These are phyloP conservation scores for Psittacara wagleri DNA, from an alignment of 2,113 vertebrate species.

Conservation along the genomic window DNA sequence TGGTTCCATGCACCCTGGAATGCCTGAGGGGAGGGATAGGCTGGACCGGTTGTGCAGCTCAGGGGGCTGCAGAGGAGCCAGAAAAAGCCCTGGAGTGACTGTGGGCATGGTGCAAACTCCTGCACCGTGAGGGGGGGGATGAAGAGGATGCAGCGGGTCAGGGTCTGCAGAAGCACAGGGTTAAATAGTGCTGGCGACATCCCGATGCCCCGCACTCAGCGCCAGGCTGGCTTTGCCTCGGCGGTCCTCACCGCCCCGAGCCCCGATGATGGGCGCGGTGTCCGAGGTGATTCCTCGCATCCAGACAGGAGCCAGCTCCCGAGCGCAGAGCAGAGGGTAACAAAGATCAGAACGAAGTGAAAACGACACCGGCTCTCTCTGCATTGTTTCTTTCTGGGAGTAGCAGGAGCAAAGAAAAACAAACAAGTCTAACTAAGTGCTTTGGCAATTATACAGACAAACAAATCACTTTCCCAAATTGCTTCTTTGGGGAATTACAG, in stretches of 20 bases:
- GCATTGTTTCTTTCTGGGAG: background rate
- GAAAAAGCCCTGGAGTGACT: background rate
- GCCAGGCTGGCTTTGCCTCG: background rate
- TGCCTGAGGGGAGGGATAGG: fast-evolving
- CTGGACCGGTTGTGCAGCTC: background rate
- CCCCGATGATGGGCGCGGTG: background rate
- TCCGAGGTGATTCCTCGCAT: background rate
- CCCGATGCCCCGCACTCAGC: fast-evolving
- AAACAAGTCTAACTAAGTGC: slow-evolving; percentile 80
- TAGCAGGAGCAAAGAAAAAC: slow-evolving; percentile 72
- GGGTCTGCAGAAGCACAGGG: background rate
- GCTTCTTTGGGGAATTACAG: slow-evolving; percentile 91
- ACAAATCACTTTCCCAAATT: slow-evolving; percentile 92
- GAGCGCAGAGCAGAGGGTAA: background rate
- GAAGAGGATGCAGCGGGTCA: background rate
- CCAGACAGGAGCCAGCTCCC: background rate
- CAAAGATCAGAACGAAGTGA: background rate
- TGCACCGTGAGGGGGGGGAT: fast-evolving
- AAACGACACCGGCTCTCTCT: background rate
- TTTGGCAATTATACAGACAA: slow-evolving; percentile 88
- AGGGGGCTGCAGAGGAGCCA: background rate
- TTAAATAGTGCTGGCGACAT: background rate
- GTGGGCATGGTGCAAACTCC: background rate
- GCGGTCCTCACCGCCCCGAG: background rate
- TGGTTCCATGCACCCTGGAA: too few relatives aligned